Evolutionary conservation across 1,140 invertebrate genomes (phyloP), one percentile per base, ranked within the genome.

Genomic region (Pemphigus obesinymphae): DNA sequence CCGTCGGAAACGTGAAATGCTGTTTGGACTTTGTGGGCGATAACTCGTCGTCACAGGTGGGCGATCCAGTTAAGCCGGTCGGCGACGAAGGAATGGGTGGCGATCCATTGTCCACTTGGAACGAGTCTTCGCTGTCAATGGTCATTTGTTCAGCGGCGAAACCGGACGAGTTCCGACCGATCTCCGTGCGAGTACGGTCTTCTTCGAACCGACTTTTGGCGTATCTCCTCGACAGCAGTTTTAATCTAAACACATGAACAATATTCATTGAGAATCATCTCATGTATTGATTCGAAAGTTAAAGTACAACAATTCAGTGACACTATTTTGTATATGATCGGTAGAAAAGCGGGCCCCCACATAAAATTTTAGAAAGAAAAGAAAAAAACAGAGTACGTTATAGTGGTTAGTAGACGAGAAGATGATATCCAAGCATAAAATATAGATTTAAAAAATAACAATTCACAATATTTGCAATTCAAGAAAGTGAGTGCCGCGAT

Each of bases 111-210:
- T 83, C 82, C 37, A 80, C 75, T 40, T 84, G 78, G 45, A 84
- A 83, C 15, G 84, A 83, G 50, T 85, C 85, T 61, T 86, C 85
- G 17, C 85, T 85, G 48, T 86, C 85, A 8, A 86, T 84, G 15
- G 85, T 86, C 85, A 85, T 85, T 61, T 85, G 85, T 53, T 84
- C 85, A 10, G 85, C 85, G 1, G 85, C 85, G 50, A 85, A 85
- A 2, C 85, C 85, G 0, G 85, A 85, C 4, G 84, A 85, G 3
- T 84, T 85, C 8, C 85, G 70, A 17, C 84, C 84, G 53, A 85
- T 84, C 2, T 82, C 63, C 23, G 43, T 82, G 1, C 82, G 83
- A 7, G 82, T 78, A 34, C 84, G 20, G 37, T 85, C 85, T n/a
- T 85, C 85, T 66, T 85, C 84, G 53, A 85, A 84, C 15, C 85